A percentile compares a stretch with the other conserved stretches of the same genome.
Conservation (phyloP, 1,140 invertebrate genomes). For the Solenopsis invicta region DNA sequence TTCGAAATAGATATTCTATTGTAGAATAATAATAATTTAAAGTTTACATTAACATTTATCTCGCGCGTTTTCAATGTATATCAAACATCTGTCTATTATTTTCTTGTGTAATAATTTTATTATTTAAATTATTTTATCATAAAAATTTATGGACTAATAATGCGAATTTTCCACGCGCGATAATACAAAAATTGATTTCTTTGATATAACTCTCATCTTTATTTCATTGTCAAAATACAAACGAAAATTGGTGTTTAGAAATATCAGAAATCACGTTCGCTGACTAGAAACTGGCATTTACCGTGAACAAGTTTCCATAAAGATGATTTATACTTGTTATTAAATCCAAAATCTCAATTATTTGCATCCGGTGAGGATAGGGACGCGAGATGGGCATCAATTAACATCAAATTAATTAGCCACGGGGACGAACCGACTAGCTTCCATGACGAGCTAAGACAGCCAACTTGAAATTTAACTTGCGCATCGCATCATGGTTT, state of each 20-base stretch:
- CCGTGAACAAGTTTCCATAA: neutral
- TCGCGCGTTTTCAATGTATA: neutral
- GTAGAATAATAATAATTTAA: neutral
- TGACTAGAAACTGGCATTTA: neutral
- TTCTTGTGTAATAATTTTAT: neutral
- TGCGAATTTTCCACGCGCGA: neutral
- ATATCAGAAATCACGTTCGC: neutral
- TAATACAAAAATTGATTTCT: neutral
- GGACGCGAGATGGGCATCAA: constrained; percentile 20
- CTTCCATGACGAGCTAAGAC: constrained; percentile 33
- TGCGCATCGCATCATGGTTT: constrained; percentile 39
- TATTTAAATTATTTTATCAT: neutral
- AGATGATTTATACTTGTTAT: neutral
- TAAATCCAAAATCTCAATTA: constrained; percentile 13
- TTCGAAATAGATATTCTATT: neutral
- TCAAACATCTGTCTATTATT: neutral
- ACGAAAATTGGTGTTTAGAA: neutral
- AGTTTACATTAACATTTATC: neutral
- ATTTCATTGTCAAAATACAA: neutral
- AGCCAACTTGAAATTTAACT: constrained; percentile 65
- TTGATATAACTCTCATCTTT: neutral
- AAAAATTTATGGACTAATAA: neutral
- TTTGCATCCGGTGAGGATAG: neutral
- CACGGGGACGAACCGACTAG: constrained; percentile 22
- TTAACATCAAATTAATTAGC: constrained; percentile 74